A percentile compares a stretch with the other conserved stretches of the same genome.
Conservation (phyloP, 2,797 vertebrate genomes). For the Coregonus ussuriensis region DNA sequence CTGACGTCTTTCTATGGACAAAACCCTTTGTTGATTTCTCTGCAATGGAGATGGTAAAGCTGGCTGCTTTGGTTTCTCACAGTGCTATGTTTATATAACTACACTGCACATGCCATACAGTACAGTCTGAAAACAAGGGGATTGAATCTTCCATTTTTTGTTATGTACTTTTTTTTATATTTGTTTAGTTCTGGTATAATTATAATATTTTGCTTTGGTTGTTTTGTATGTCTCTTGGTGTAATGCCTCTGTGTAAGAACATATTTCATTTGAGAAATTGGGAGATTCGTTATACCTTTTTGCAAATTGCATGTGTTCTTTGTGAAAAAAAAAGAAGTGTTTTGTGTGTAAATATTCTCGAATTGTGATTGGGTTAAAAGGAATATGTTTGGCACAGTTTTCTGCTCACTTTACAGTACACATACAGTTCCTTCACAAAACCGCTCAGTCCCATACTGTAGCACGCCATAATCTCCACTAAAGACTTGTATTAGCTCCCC, state of each 20-base stretch:
- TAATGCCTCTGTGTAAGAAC: constrained; percentile 50
- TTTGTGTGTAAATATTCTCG: constrained; percentile 7
- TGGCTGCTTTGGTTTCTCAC: constrained; percentile 6
- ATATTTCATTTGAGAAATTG: constrained; percentile 61
- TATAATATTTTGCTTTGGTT: constrained; percentile 33
- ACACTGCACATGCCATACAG: constrained; percentile 38
- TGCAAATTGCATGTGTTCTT: constrained; percentile 26
- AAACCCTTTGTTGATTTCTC: constrained; percentile 6
- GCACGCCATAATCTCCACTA: not conserved
- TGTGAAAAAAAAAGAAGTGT: constrained; percentile 29
- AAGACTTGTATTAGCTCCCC: not conserved
- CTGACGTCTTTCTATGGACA: constrained; percentile 15
- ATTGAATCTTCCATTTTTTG: constrained; percentile 62
- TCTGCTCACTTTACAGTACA: constrained; percentile 3
- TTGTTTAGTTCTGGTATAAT: constrained; percentile 30
- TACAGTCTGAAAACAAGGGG: constrained; percentile 51
- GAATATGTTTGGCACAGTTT: constrained; percentile 22
- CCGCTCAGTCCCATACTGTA: not conserved
- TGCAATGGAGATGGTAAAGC: constrained; percentile 32
- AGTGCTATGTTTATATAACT: constrained; percentile 21
- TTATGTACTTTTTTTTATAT: constrained; percentile 41
- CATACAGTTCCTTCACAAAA: not conserved
- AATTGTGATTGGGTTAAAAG: constrained; percentile 3
- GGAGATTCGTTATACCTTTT: constrained; percentile 38
- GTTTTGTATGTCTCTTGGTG: constrained; percentile 36